These are phyloP conservation scores for Gymnocephalus cernua DNA, from an alignment of 2,113 vertebrate genomes.

Conservation along the genomic window DNA sequence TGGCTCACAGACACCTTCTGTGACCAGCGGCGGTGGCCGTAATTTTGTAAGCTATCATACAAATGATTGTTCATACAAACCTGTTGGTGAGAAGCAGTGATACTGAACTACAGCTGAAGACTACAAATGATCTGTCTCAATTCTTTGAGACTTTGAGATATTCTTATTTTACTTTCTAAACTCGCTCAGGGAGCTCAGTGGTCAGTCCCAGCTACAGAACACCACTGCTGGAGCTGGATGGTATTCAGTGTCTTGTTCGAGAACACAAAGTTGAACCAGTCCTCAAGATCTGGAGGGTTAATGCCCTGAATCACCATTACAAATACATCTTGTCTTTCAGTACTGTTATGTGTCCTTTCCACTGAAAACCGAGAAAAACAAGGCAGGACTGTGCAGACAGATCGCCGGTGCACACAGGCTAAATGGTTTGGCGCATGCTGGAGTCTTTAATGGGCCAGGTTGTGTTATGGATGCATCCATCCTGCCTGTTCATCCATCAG, in stretches of 20 bases:
- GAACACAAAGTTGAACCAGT: conserved; percentile 3
- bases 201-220: background rate
- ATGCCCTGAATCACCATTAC: background rate
- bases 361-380: conserved; percentile 44
- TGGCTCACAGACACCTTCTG: too few species aligned
- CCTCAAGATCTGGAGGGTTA: background rate
- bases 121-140: too few species aligned
- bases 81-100: too few species aligned
- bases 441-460: conserved; percentile 26
- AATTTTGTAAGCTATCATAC: too few species aligned
- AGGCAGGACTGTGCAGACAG: conserved; percentile 31
- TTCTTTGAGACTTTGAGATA: background rate
- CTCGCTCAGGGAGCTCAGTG: background rate
- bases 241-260: conserved; percentile 6
- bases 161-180: background rate
- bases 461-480: conserved; percentile 53
- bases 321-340: conserved; percentile 9
- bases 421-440: conserved; percentile 32
- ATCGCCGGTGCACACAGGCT: conserved; percentile 34
- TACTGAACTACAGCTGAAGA: too few species aligned
- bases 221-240: background rate
- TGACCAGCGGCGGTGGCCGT: too few species aligned
- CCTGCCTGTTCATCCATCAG: conserved; percentile 53
- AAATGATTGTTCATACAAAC: too few species aligned
- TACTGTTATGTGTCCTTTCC: conserved; percentile 21